Evolutionary conservation across 2,797 vertebrate genomes (phyloP).

Genomic region (Acrocephalus scirpaceus): DNA sequence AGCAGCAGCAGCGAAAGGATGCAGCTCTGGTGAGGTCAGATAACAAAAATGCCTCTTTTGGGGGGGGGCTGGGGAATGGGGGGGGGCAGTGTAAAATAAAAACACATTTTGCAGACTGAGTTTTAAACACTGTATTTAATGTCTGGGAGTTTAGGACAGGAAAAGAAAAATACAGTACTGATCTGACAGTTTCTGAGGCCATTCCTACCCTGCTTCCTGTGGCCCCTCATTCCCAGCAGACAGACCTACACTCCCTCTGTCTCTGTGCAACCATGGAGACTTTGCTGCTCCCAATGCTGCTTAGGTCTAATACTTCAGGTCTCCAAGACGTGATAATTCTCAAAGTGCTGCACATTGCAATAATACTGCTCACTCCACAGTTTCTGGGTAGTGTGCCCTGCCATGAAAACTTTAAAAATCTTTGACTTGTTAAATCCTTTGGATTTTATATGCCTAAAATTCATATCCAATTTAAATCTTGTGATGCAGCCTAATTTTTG

Average conservation of each 20-base stretch:
- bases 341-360: background rate
- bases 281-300: background rate
- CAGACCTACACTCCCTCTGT: background rate
- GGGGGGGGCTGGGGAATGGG: rapidly evolving
- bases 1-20: conserved; percentile 33
- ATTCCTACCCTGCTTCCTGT: conserved; percentile 9
- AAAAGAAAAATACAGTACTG: background rate
- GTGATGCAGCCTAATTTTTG: background rate
- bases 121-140: background rate
- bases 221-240: background rate
- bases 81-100: background rate
- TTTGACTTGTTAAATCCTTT: background rate
- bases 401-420: background rate
- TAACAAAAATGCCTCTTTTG: conserved; percentile 27
- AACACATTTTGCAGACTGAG: conserved; percentile 5
- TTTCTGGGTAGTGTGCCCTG: background rate
- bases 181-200: background rate
- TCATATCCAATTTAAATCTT: background rate
- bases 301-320: background rate
- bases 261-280: background rate
- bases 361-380: background rate
- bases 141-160: background rate
- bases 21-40: conserved; percentile 66
- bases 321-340: background rate
- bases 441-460: background rate